Evolutionary conservation across 2,888 invertebrate genomes (phyloP).

Genomic region (Chydorus sphaericus): DNA sequence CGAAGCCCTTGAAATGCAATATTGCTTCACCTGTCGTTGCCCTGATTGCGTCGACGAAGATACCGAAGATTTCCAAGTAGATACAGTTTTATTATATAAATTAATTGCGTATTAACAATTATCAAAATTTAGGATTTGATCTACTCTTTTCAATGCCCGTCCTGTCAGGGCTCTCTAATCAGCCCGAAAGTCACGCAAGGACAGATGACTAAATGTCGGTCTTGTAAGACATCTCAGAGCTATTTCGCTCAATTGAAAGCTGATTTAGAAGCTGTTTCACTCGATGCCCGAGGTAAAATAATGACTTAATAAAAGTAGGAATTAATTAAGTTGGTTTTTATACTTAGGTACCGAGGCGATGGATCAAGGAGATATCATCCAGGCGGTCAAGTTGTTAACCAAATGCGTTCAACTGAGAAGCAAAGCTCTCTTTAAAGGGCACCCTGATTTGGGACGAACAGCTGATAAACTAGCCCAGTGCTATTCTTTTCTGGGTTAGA

Average conservation of each 20-base stretch:
- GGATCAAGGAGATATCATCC: slow-evolving; percentile 23
- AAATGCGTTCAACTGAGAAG: slow-evolving; percentile 33
- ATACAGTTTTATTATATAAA: too few species aligned
- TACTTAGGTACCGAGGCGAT: slow-evolving; percentile 19
- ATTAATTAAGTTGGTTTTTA: slow-evolving; percentile 3
- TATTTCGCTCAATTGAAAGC: slow-evolving; percentile 10
- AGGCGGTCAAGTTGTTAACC: slow-evolving; percentile 32
- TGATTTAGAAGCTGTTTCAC: slow-evolving; percentile 10
- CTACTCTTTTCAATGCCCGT: slow-evolving; percentile 7
- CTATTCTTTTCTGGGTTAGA: slow-evolving; percentile 36
- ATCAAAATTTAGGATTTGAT: slow-evolving; percentile 8
- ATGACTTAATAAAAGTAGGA: not conserved
- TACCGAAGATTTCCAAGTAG: slow-evolving; percentile 22
- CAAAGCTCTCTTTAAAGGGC: slow-evolving; percentile 35
- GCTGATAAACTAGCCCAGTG: slow-evolving; percentile 38
- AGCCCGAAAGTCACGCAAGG: not conserved
- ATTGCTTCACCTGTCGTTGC: slow-evolving; percentile 66
- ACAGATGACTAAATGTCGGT: slow-evolving; percentile 8
- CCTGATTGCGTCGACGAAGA: slow-evolving; percentile 41
- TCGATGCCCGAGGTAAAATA: not conserved
- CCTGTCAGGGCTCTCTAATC: slow-evolving; percentile 8
- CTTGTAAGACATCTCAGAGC: slow-evolving; percentile 11
- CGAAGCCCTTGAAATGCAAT: slow-evolving; percentile 46
- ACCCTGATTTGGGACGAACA: slow-evolving; percentile 34
- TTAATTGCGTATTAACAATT: too few species aligned